phyloP scores from a whole-genome alignment of 1,140 invertebrate genomes.

The Neodiprion virginianus region DNA sequence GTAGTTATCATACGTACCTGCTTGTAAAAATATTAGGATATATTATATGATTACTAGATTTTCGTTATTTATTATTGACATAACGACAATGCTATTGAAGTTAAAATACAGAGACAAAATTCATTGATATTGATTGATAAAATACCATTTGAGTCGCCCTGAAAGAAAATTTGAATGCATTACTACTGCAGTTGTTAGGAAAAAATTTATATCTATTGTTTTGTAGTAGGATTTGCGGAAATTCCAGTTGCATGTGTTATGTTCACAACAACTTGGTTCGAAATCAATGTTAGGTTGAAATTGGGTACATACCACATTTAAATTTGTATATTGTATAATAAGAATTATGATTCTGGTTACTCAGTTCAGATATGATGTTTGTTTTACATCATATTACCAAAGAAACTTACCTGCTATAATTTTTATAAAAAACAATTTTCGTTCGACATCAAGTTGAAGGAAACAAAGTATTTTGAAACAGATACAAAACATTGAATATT shows the following conservation, averaged over 20 bases:
- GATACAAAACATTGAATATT: not conserved
- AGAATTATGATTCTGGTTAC: not conserved
- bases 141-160: too few relatives aligned
- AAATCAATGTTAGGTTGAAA: too few relatives aligned
- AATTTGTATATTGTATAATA: too few relatives aligned
- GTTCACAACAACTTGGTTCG: too few relatives aligned
- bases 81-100: conserved; percentile 1
- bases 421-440: not conserved
- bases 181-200: too few relatives aligned
- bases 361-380: not conserved
- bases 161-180: too few relatives aligned
- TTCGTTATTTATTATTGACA: conserved; percentile 3
- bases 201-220: too few relatives aligned
- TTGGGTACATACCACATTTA: too few relatives aligned
- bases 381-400: conserved; percentile 3
- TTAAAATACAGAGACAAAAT: not conserved
- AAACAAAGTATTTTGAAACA: not conserved
- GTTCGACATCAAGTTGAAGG: not conserved
- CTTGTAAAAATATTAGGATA: not conserved
- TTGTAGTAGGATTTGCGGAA: not conserved
- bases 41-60: not conserved
- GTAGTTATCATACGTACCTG: conserved; percentile 7
- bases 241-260: not conserved
- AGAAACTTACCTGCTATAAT: not conserved
- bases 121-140: too few relatives aligned